Conservation (phyloP, 2,888 invertebrate genomes). For the Epicampocera succincta region DNA sequence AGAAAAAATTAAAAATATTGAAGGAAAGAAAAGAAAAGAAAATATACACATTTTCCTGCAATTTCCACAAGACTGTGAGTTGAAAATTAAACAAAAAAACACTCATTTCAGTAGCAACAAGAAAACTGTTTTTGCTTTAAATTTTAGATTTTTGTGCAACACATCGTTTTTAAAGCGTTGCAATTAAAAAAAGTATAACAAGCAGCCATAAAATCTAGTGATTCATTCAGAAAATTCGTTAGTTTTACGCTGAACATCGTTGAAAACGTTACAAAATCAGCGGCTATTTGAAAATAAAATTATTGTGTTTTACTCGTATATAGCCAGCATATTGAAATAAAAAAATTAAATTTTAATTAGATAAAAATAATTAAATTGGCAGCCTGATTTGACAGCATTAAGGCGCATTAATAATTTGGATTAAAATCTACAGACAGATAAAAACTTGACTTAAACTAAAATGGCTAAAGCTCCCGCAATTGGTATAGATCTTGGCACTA, state of each 20-base stretch:
- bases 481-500: slow-evolving; percentile 93
- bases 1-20: slow-evolving; percentile 60
- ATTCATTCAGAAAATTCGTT: slow-evolving; percentile 66
- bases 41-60: slow-evolving; percentile 34
- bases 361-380: slow-evolving; percentile 26
- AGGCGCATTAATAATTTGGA: slow-evolving; percentile 39
- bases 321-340: slow-evolving; percentile 2
- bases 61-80: slow-evolving; percentile 32
- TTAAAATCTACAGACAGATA: slow-evolving; percentile 47
- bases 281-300: slow-evolving; percentile 31
- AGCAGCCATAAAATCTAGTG: slow-evolving; percentile 71
- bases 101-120: slow-evolving; percentile 20
- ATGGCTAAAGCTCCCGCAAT: slow-evolving; percentile 84
- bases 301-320: slow-evolving; percentile 17
- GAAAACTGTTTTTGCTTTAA: slow-evolving; percentile 29
- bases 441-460: slow-evolving; percentile 50
- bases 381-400: slow-evolving; percentile 39
- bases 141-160: slow-evolving; percentile 35
- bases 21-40: no score
- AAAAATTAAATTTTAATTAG: background rate
- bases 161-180: slow-evolving; percentile 27
- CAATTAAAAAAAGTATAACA: slow-evolving; percentile 28
- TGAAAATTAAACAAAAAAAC: slow-evolving; percentile 25
- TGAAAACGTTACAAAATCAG: slow-evolving; percentile 61
- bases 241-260: slow-evolving; percentile 69